phyloP scores from a whole-genome alignment of 2,888 invertebrate genomes.

The Chalcis sispes region DNA sequence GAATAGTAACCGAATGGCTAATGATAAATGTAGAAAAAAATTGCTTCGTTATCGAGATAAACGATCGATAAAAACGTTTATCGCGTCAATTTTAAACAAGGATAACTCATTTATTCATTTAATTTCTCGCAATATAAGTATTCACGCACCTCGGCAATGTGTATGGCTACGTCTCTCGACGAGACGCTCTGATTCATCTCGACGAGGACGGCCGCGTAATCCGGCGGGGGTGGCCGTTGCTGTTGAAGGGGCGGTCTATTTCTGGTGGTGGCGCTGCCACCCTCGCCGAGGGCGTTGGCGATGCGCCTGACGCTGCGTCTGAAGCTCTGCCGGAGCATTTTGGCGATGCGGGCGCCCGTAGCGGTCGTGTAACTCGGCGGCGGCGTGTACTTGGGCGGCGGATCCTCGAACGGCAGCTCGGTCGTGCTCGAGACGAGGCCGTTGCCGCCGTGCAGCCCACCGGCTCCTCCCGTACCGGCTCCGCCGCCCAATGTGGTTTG shows the following conservation, averaged over 20 bases:
- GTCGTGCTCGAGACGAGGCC: slow-evolving; percentile 68
- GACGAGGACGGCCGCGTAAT: slow-evolving; percentile 81
- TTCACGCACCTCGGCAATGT: slow-evolving; percentile 58
- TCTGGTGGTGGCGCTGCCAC: slow-evolving; percentile 62
- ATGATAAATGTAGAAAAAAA: not conserved
- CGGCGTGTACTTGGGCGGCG: slow-evolving; percentile 95
- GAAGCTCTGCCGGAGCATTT: slow-evolving; percentile 85
- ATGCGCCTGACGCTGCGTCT: slow-evolving; percentile 87
- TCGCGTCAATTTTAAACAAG: not conserved
- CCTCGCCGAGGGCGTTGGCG: slow-evolving; percentile 76
- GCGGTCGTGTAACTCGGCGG: slow-evolving; percentile 95
- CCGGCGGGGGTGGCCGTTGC: slow-evolving; percentile 80
- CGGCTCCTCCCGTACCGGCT: slow-evolving; percentile 56
- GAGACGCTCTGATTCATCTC: slow-evolving; percentile 78
- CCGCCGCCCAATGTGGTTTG: slow-evolving; percentile 66
- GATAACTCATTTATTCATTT: not conserved
- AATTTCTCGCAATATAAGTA: not conserved
- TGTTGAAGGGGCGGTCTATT: slow-evolving; percentile 71
- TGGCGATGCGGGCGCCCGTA: slow-evolving; percentile 89
- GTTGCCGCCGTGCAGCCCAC: slow-evolving; percentile 66
- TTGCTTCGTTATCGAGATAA: not conserved
- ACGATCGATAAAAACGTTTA: not conserved
- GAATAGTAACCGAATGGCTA: not conserved
- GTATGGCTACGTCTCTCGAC: slow-evolving; percentile 61
- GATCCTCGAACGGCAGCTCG: slow-evolving; percentile 80